Base-by-base conservation (phyloP, 2,113 vertebrate species). In the Tetrao urogallus region DNA sequence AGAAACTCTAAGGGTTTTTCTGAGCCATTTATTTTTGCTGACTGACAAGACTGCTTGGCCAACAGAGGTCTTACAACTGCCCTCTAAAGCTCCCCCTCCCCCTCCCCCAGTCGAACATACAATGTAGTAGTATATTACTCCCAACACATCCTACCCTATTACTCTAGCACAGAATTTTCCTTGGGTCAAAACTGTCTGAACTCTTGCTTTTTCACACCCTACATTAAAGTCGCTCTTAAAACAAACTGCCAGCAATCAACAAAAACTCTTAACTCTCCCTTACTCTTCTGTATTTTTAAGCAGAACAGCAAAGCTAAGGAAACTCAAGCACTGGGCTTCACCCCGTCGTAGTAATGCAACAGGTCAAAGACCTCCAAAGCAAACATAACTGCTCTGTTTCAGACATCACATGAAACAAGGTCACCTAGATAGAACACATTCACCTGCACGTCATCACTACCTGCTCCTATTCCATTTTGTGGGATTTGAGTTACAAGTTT, bases 21-120 rank as follows among this genome's bases (percentile, higher is more conserved):
- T 1, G 1, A 34, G 14, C 1, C 0, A 32, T 20, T 50, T 61
- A 8, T 43, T 72, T 42, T 38, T 11, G n/a, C 30, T 61, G 8
- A 20, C 45, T 17, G 6, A 18, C 10, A 5, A 0, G 0, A 32
- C 15, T 57, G 27, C 15, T 12, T 24, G 20, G 42, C 42, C 4
- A 27, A 8, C 21, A n/a, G 12, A 10, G 18, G 42, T 69, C 28
- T 58, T 1, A 0, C n/a, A 13, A 7, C 0, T 4, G 19, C 58
- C 8, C 7, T 34, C 42, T 77, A 11, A 32, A 78, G 15, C 20
- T 38, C 38, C 54, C 50, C 57, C 50, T 7, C 22, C 50, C 57
- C 57, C n/a, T n/a, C n/a, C 17, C 24, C 8, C 3, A 0, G 3
- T 13, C 43, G 42, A 70, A 13, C 30, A 11, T 7, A 2, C 9